A percentile compares a stretch with the other conserved stretches of the same genome.
Conservation (phyloP, 2,888 invertebrate genomes). For the Barypeithes pellucidus region DNA sequence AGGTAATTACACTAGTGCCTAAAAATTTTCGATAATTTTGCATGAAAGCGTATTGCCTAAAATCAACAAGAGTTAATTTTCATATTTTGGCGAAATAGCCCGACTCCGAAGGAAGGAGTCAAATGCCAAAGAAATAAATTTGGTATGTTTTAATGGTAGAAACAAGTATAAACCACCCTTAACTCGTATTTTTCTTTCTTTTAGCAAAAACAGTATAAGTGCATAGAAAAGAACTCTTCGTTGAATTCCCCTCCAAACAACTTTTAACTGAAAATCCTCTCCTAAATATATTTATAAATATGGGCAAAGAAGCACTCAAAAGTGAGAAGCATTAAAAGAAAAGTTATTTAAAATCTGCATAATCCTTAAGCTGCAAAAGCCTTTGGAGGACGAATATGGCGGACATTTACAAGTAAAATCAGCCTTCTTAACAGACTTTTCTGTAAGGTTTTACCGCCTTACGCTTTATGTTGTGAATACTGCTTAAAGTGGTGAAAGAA, state of each 20-base stretch:
- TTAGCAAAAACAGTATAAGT: too few relatives aligned
- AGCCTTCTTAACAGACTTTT: conserved; percentile 67
- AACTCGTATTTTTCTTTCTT: too few relatives aligned
- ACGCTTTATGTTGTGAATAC: conserved; percentile 48
- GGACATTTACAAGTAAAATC: conserved; percentile 70
- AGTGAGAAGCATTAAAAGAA: conserved; percentile 69
- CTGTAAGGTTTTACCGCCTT: conserved; percentile 49
- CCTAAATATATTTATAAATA: conserved; percentile 53
- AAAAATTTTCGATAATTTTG: too few relatives aligned
- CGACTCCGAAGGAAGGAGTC: too few relatives aligned
- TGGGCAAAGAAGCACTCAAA: conserved; percentile 59
- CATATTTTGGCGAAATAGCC: too few relatives aligned
- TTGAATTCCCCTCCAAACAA: conserved; percentile 30
- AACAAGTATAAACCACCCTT: too few relatives aligned
- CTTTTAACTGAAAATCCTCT: conserved; percentile 25
- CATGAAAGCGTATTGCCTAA: too few relatives aligned
- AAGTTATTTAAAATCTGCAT: conserved; percentile 70
- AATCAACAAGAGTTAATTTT: too few relatives aligned
- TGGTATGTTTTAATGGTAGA: too few relatives aligned
- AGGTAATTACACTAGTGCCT: too few relatives aligned
- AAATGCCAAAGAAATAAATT: too few relatives aligned
- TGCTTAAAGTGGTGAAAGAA: conserved; percentile 46
- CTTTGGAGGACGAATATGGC: conserved; percentile 57
- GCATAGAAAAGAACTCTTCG: too few relatives aligned
- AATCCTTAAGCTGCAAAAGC: conserved; percentile 65